Evolutionary conservation across 2,888 invertebrate species (phyloP), one percentile per base, ranked within the genome.

Genomic region (Eupithecia exiguata): DNA sequence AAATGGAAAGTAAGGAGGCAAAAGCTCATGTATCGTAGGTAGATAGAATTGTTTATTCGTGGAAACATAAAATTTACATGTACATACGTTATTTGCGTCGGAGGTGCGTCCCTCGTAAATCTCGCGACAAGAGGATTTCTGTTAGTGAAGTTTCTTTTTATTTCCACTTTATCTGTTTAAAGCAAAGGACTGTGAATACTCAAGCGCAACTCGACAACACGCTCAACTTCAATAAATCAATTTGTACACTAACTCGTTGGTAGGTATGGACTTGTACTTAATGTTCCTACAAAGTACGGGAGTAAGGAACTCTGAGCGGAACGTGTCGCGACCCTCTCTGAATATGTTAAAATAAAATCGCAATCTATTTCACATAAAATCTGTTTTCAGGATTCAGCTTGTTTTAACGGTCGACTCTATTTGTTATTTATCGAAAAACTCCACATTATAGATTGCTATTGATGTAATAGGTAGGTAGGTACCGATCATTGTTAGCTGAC

Each of bases 161-260:
- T 92, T 93, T 92, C 87, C 90, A 89, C 91, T 93, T 93, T 93
- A 92, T 93, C 92, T 92, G 91, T 89, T 89, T 90, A 90, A 89
- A 86, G 91, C 88, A 89, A 92, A 92, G 90, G 89, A 89, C 89
- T 84, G 49, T 53, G 92, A 91, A 91, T 93, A 92, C 94, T 93
- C 93, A 88, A 88, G 91, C 92, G 91, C 93, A 93, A 91, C 91
- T 91, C 89, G 85, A 83, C 82, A 87, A 86, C 90, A 89, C 87
- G 92, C 91, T 91, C 91, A 94, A 94, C 94, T 94, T 94, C 91
- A 92, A 94, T 94, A 94, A 94, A 94, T 94, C 94, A 94, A 94
- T 94, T 94, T 94, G 92, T 92, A 91, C 92, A 91, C 72, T n/a
- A 68, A 91, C 90, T 86, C 91, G 91, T 75, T 74, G 74, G 71